These are phyloP conservation scores for Nasonia giraulti DNA, from an alignment of 1,140 invertebrate species.

Conservation along the genomic window DNA sequence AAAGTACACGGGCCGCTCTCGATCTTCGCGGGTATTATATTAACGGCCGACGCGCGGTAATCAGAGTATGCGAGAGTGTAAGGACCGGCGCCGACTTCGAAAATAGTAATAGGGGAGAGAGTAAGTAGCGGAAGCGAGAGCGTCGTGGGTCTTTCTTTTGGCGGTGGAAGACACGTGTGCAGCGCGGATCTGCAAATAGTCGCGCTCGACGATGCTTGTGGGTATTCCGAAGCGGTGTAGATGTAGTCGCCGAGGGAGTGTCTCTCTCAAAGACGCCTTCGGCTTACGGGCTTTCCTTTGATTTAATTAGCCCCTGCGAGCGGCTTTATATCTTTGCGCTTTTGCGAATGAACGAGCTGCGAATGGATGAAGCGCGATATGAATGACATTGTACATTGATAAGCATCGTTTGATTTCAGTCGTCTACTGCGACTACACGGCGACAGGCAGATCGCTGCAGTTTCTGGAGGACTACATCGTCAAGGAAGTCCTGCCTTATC, in stretches of 20 bases:
- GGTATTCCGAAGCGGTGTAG: background rate
- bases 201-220: background rate
- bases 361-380: background rate
- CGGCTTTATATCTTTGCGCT: background rate
- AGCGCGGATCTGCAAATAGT: conserved; percentile 50
- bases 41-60: background rate
- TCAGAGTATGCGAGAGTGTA: background rate
- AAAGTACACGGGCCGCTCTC: background rate
- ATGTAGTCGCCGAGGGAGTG: background rate
- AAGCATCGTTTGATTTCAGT: conserved; percentile 75
- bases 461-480: conserved; percentile 93
- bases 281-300: background rate
- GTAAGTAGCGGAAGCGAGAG: conserved; percentile 43
- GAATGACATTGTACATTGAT: background rate
- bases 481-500: conserved; percentile 87
- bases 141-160: conserved; percentile 17
- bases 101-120: conserved; percentile 51
- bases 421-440: conserved; percentile 90
- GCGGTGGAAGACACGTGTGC: conserved; percentile 11
- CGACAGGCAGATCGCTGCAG: conserved; percentile 86
- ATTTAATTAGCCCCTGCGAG: background rate
- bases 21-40: background rate
- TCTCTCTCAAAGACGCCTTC: background rate
- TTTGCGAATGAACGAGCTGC: too few relatives aligned
- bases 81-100: background rate